Base-by-base conservation (phyloP, 2,888 invertebrate genomes). In the Leptinotarsa haldemani region DNA sequence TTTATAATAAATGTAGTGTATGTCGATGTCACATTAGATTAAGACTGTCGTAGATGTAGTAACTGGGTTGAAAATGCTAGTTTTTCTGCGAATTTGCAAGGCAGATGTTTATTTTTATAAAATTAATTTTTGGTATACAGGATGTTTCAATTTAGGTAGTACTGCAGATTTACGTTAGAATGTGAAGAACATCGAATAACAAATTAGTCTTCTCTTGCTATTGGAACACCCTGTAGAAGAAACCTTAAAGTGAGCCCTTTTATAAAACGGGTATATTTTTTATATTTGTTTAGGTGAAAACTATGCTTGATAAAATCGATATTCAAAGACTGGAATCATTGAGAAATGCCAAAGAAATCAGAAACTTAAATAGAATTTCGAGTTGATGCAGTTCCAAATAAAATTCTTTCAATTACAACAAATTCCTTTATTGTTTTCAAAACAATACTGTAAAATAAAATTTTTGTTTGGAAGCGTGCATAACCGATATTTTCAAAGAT, bases 1-100 rank as follows among this genome's bases (percentile, higher is more conserved):
- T 83, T 83, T 83, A 82, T 82, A 80, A 81, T 81, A 76, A 63
- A 66, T 70, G 67, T 73, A 71, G 71, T 72, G 67, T 76, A 77
- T 70, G 75, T 80, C 78, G 63, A 65, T 74, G 78, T 78, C 76
- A 76, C 71, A 71, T 48, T 80, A 79, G 78, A 65, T 75, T 81
- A 80, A 80, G 80, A 79, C 79, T 79, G 78, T 77, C 78, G 67
- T 77, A 75, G 67, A 71, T 70, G 48, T 72, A 76, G 66, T 64
- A 18, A 52, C 69, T 65, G 71, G 30, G 18, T 13, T 22, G 18
- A 12, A 30, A 25, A 50, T 61, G 40, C 40, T 63, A 20, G 30
- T 53, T 70, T 63, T 50, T 64, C 63, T 61, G 46, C 22, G 63
- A 30, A 64, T 64, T 40, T 63, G 18, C 46, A 1, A 65, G 48